Evolutionary conservation across 2,113 vertebrate genomes (phyloP), one percentile per base, ranked within the genome.

Genomic region (Phycodurus eques): DNA sequence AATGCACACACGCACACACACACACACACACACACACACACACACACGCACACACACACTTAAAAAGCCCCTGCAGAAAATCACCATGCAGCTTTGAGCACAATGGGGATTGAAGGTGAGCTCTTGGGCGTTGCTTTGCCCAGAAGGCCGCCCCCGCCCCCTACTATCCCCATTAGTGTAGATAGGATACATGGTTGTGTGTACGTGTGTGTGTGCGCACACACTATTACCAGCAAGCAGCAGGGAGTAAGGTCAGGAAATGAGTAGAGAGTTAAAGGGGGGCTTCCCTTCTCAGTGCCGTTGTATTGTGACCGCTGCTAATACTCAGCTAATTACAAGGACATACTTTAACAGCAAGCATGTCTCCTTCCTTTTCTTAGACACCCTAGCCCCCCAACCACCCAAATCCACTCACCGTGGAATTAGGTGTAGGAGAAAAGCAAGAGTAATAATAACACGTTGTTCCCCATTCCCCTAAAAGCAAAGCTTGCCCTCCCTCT

Each of bases 281-380:
- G 56, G 85, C 80, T 88, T 83, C 82, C 86, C 87, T 90, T 77
- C 85, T 83, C 81, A 82, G 81, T 77, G 77, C 82, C 79, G 68
- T 47, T 83, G 83, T 85, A 90, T 89, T 92, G 90, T 90, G 82
- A 85, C 80, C 69, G 39, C 77, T 69, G 78, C 85, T 90, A 90
- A 90, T 90, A 88, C 89, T 90, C 85, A 80, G 89, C 88, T 90
- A 90, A 92, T 92, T 90, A 92, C 88, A 90, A 89, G 85, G 85
- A 88, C 89, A 92, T 92, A 90, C 85, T 91, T 90, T 87, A 90
- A 80, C 87, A 89, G 88, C 84, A 75, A 90, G 87, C 86, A 77
- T 80, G 79, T 79, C 78, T 74, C 81, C 78, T 76, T 83, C 82
- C 81, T 81, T 81, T 90, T 84, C 86, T 91, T 84, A 35, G 59